Evolutionary conservation across 2,797 vertebrate genomes (phyloP).

Genomic region (Fundulus diaphanus): DNA sequence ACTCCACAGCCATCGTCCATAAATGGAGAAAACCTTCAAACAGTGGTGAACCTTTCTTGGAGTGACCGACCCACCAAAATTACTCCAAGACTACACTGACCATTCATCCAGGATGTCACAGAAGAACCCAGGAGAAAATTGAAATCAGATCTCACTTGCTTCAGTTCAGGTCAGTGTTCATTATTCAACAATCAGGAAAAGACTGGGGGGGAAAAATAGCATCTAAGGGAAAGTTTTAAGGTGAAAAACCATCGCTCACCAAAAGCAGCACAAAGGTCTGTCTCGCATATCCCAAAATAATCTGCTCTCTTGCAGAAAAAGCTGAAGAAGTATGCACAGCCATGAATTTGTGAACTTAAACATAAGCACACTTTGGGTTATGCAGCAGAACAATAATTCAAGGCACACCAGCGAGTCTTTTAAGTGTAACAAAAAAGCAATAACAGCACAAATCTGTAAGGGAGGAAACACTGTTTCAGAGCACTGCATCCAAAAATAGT

Average conservation of each 20-base stretch:
- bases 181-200: neutral
- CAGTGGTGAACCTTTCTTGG: neutral
- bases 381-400: neutral
- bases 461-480: neutral
- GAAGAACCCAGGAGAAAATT: neutral
- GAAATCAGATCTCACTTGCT: neutral
- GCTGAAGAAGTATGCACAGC: neutral
- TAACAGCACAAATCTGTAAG: neutral
- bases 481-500: neutral
- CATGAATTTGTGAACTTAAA: neutral
- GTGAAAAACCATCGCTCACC: neutral
- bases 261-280: neutral
- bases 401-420: neutral
- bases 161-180: neutral
- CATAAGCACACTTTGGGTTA: neutral
- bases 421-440: neutral
- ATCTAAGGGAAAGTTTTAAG: neutral
- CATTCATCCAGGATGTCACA: neutral
- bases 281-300: neutral
- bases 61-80: neutral
- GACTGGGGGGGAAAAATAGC: neutral
- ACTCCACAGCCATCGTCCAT: no score
- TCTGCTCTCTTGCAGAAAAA: neutral
- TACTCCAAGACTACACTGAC: neutral
- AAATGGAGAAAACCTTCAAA: neutral